Evolutionary conservation across 2,797 vertebrate species (phyloP), one percentile per base, ranked within the genome.

Genomic region (Diglossa cyanea): DNA sequence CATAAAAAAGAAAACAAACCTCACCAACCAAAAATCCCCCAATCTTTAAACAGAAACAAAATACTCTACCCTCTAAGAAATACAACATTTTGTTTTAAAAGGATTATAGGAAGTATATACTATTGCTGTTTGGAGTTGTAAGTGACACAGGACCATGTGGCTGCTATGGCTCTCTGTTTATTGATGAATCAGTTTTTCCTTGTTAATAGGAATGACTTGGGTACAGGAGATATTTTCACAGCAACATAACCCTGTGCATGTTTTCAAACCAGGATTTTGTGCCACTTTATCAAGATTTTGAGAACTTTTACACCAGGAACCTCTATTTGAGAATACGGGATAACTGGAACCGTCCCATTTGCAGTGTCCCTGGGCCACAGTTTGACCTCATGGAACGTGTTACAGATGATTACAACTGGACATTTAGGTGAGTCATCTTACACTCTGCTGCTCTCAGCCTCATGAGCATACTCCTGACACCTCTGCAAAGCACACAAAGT

Each of bases 221-320:
- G 25, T 90, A 63, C 31, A 66, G 35, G 60, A 84, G 62, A 30
- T 15, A 7, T 74, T 80, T 60, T 70, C 45, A 55, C 80, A 86
- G 65, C 83, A 82, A 81, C 58, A 30, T 95, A 97, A 95, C 67
- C 51, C 51, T 96, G 33, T 95, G n/a, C 70, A 30, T 97, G 73
- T 97, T 86, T 97, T 82, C 80, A 77, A 87, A 94, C 83, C 91
- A 99, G 99, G 98, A 99, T 92, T 99, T 99, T 95, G 98, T 99
- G 87, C 99, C 99, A 4, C 98, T 99, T 83, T 99, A 99, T 97
- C 99, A 99, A 98, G 99, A 99, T 94, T 99, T 99, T 98, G 99
- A 99, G 97, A 99, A 99, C 98, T 99, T 99, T 97, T 99, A 98
- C 95, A 99, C 97, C 39, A 97, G 99, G 80, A 99, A 99, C 73